Conservation (phyloP, 2,113 vertebrate species). For the rabbit (Oryctolagus cuniculus) region mOryCun1.1 NC_091445.1:85601501-85602000, state of each 20-base stretch:
- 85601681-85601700: slow-evolving; percentile 29
- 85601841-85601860: too few relatives aligned
- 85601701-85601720: neutral
- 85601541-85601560: slow-evolving; percentile 35
- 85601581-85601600: neutral
- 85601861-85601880: too few relatives aligned
- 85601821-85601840: too few relatives aligned
- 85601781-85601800: too few relatives aligned
- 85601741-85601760: neutral
- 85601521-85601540: neutral
- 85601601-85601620: neutral
- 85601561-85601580: neutral
- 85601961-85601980: neutral
- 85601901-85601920: neutral
- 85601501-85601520: slow-evolving; percentile 59
- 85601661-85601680: neutral
- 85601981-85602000: too few relatives aligned
- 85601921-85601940: neutral
- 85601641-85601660: slow-evolving; percentile 41
- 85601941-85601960: neutral
- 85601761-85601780: neutral
- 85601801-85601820: too few relatives aligned
- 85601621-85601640: neutral
- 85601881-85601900: too few relatives aligned
- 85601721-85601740: slow-evolving; percentile 36